Percentiles rank a stretch among this genome's conserved stretches.
Conservation (phyloP, 2,888 invertebrate species). For the Rhaphigaster nebulosa region DNA sequence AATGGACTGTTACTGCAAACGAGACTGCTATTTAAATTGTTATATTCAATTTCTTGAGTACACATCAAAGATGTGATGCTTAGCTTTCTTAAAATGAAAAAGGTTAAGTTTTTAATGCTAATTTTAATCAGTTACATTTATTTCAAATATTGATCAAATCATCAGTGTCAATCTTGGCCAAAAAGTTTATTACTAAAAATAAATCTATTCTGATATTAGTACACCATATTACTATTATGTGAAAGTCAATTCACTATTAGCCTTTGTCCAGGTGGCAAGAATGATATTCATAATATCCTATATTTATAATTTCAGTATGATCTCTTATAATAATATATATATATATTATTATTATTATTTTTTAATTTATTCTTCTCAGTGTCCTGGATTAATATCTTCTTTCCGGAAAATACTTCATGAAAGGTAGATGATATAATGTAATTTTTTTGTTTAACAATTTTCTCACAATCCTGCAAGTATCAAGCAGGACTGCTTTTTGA, state of each 20-base stretch:
- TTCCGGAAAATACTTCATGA: too few species aligned
- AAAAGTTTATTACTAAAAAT: neutral
- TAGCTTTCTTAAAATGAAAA: neutral
- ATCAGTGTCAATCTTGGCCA: neutral
- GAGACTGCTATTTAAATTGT: neutral
- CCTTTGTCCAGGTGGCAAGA: neutral
- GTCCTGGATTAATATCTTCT: too few species aligned
- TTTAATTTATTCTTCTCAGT: too few species aligned
- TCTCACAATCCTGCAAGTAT: too few species aligned
- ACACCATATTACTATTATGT: neutral
- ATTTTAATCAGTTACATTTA: neutral
- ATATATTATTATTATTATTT: too few species aligned
- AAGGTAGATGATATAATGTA: too few species aligned
- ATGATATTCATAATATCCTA: too few species aligned
- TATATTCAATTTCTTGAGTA: neutral
- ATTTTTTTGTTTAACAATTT: too few species aligned
- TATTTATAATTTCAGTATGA: too few species aligned
- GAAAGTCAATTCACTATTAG: neutral
- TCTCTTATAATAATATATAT: too few species aligned
- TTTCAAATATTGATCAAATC: neutral
- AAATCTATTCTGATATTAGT: neutral
- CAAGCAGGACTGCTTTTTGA: too few species aligned
- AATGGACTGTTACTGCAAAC: neutral
- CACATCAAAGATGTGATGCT: neutral
- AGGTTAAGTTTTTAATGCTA: neutral